Evolutionary conservation across 2,113 vertebrate species (phyloP).

Genomic region (Sakesphorus luctuosus): DNA sequence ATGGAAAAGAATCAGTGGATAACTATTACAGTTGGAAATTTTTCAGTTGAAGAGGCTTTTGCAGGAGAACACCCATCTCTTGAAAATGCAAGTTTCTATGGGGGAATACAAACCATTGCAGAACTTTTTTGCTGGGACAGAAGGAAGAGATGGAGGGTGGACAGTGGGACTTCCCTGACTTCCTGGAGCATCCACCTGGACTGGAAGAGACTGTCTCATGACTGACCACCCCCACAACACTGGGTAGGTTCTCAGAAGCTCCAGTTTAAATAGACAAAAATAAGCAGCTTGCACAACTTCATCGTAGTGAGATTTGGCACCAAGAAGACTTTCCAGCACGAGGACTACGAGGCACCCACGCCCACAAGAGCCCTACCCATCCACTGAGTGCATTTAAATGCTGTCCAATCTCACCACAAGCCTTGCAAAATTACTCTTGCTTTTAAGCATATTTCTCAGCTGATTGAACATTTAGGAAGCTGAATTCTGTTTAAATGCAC

Average conservation of each 20-base stretch:
- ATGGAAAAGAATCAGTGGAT: background rate
- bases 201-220: background rate
- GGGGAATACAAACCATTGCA: background rate
- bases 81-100: background rate
- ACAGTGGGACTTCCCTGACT: background rate
- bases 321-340: background rate
- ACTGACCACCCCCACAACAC: background rate
- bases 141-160: background rate
- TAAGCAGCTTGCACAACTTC: background rate
- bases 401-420: background rate
- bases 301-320: background rate
- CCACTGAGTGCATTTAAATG: background rate
- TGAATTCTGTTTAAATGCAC: background rate
- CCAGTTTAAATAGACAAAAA: background rate
- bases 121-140: background rate
- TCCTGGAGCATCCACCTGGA: background rate
- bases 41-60: background rate
- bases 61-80: background rate
- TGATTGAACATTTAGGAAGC: background rate
- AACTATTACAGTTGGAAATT: background rate
- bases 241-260: background rate
- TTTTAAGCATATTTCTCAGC: background rate
- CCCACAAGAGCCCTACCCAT: accelerated
- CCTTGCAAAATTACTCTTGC: background rate
- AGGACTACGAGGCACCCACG: accelerated